Evolutionary conservation across 2,888 invertebrate species (phyloP).

Genomic region (Leptinotarsa haldemani): DNA sequence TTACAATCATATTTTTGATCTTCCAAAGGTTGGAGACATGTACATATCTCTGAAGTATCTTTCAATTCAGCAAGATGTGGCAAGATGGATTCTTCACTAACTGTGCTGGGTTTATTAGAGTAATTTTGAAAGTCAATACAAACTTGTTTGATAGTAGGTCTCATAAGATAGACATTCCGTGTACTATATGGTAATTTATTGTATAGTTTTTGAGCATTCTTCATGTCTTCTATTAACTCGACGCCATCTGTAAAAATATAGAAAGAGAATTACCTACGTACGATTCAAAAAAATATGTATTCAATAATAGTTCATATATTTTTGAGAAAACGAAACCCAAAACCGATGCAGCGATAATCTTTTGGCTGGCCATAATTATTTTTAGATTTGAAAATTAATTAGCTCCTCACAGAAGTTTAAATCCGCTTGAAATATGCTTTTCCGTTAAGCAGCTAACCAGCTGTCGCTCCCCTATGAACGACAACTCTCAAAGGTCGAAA

Average conservation of each 20-base stretch:
- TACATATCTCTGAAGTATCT: constrained; percentile 32
- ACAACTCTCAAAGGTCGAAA: too few species aligned
- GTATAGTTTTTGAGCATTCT: constrained; percentile 51
- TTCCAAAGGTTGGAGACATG: constrained; percentile 18
- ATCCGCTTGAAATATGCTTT: too few species aligned
- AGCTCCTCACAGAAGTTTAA: too few species aligned
- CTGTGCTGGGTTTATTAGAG: neutral
- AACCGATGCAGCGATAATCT: too few species aligned
- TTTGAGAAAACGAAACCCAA: too few species aligned
- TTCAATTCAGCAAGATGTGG: constrained; percentile 33
- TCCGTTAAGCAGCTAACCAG: too few species aligned
- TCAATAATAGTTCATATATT: too few species aligned
- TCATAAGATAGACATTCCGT: constrained; percentile 21
- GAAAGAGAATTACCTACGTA: too few species aligned
- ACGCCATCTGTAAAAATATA: constrained; percentile 23
- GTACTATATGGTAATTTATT: constrained; percentile 36
- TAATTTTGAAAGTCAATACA: constrained; percentile 27
- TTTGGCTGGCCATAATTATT: too few species aligned
- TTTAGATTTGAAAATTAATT: too few species aligned
- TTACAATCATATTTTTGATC: constrained; percentile 27
- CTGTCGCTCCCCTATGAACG: too few species aligned
- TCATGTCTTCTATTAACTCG: constrained; percentile 49
- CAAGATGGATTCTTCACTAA: constrained; percentile 10
- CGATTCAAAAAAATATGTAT: too few species aligned
- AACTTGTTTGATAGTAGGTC: constrained; percentile 29